Evolutionary conservation across 1,140 invertebrate genomes (phyloP), one percentile per base, ranked within the genome.

Genomic region (Meteorus sp.): DNA sequence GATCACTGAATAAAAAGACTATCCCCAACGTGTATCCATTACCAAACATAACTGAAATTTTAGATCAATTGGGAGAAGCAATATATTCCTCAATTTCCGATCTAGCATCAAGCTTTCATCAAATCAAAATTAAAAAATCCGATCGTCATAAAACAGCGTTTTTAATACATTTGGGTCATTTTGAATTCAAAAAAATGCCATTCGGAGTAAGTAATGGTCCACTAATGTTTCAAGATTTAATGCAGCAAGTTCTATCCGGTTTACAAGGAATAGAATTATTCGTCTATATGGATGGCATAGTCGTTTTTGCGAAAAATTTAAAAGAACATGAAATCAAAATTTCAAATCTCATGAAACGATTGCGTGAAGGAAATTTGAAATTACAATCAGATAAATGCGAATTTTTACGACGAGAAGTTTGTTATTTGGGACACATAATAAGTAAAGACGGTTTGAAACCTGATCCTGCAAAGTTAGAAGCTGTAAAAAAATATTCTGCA

Each of bases 401-500:
- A 39, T 39, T 39, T 39, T 39, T 82, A 78, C 54, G 67, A 77
- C 56, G 70, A 31, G 72, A 79, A 72, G 67, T 80, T 11, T 48
- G 66, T 11, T 80, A 81, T 64, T 62, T 83, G 41, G 81, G 81
- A 4, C 77, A 81, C 63, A 57, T 77, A 1, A 70, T 82, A 15
- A 67, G 71, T 8, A 62, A 63, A 15, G 44, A 77, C 20, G 77
- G 79, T 23, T n/a, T 39, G 4, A n/a, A 8, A 4, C 35, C 35
- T 69, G 68, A 80, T 63, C 72, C 71, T 8, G 50, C 64, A 0
- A 81, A 82, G 70, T 63, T 81, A 5, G 41, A 68, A 56, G 67
- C 63, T 2, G 60, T 82, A 2, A 61, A 58, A 44, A 63, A 78
- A 5, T 77, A 71, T 59, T 69, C 72, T 7, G 25, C 55, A 15